Percentiles rank a stretch among this genome's conserved stretches.
phyloP scores from a whole-genome alignment of 2,797 vertebrate genomes.

The Catostomus latipinnis region DNA sequence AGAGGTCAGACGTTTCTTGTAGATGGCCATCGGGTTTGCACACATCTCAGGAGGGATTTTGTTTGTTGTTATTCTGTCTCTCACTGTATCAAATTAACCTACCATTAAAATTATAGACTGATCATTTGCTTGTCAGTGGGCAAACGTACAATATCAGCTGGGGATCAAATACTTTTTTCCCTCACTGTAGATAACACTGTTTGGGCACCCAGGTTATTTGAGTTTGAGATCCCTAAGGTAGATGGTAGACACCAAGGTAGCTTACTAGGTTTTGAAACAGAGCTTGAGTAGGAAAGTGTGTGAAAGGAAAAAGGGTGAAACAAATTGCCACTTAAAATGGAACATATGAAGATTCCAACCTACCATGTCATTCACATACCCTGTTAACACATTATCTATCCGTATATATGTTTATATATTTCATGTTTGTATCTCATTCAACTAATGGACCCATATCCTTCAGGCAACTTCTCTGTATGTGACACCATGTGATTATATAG shows the following conservation, averaged over 20 bases:
- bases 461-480: constrained; percentile 9
- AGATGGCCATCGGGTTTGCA: too few species aligned
- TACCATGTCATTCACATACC: neutral
- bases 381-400: neutral
- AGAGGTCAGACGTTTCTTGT: too few species aligned
- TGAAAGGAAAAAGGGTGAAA: neutral
- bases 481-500: neutral
- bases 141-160: too few species aligned
- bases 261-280: neutral
- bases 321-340: neutral
- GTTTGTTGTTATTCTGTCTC: too few species aligned
- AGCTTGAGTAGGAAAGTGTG: neutral
- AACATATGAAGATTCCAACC: neutral
- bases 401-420: neutral
- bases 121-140: too few species aligned
- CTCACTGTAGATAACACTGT: too few species aligned
- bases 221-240: neutral
- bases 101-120: too few species aligned
- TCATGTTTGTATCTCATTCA: neutral
- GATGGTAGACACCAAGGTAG: neutral
- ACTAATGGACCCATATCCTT: neutral
- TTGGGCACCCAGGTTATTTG: too few species aligned
- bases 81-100: too few species aligned
- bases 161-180: too few species aligned
- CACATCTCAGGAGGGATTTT: too few species aligned